Base-by-base conservation (phyloP, 2,113 vertebrate genomes). In the Riparia riparia region DNA sequence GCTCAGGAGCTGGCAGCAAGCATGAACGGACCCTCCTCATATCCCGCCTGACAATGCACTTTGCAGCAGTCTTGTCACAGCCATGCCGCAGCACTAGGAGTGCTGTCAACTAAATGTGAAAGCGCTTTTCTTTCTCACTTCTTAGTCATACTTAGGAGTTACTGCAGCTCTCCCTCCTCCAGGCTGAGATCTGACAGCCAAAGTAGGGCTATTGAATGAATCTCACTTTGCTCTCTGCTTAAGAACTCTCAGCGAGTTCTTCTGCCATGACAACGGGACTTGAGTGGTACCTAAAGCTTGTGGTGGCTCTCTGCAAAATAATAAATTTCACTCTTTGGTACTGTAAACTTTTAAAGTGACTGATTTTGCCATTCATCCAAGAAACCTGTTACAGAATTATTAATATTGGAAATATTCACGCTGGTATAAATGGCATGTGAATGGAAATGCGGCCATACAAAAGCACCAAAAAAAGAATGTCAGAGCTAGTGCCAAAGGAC, bases 101-200 rank as follows among this genome's bases (percentile, higher is more conserved):
- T 15, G n/a, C n/a, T 70, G 37, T 63, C 87, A 91, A 18, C 66
- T 82, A 44, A 73, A 60, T 2, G 21, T 6, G 32, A 68, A 85
- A 58, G 49, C 28, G 79, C 50, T 89, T 78, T 78, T 54, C 57
- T 84, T 63, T 64, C 73, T 72, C 87, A 58, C 9, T 65, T 86
- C 65, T 89, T 64, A 86, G 64, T 71, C 80, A 70, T 4, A 20
- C 65, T 45, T 12, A 32, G 54, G 15, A 26, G 78, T 20, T 25
- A 10, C 60, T 76, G 47, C 4, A 74, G 61, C 45, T 73, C 57
- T 84, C 34, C 4, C 42, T 93, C 58, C 50, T 80, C 24, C 44
- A 37, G 64, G 54, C 64, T 87, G 77, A 78, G 72, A 73, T 86
- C 47, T 82, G 58, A 68, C 81, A 94, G 82, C 41, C 82, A 71